These are phyloP conservation scores for Psittacula derbiana DNA, from an alignment of 2,797 vertebrate genomes.

Conservation along the genomic window DNA sequence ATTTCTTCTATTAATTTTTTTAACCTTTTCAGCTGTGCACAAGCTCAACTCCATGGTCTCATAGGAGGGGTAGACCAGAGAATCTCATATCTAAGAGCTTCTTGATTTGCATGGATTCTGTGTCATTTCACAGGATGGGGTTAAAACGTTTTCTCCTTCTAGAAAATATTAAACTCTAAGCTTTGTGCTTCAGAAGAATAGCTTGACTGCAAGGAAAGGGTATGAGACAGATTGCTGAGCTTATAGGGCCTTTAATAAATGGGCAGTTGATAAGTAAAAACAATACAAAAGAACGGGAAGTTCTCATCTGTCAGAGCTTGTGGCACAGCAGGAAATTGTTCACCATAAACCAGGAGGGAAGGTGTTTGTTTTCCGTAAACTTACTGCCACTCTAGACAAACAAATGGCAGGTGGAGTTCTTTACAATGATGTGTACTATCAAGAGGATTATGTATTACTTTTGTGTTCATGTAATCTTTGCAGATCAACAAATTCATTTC, in stretches of 20 bases:
- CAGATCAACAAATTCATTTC: neutral
- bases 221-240: slow-evolving; percentile 44
- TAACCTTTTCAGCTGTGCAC: neutral
- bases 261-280: slow-evolving; percentile 73
- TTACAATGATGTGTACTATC: neutral
- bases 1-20: neutral
- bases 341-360: slow-evolving; percentile 51
- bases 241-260: slow-evolving; percentile 73
- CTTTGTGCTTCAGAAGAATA: slow-evolving; percentile 68
- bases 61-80: neutral
- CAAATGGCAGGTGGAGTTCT: slow-evolving; percentile 53
- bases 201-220: slow-evolving; percentile 26
- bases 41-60: neutral
- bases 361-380: slow-evolving; percentile 55
- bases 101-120: neutral
- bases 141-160: neutral
- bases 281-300: slow-evolving; percentile 70
- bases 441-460: neutral
- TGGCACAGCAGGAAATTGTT: slow-evolving; percentile 73
- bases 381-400: slow-evolving; percentile 25
- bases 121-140: neutral
- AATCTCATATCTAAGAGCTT: neutral
- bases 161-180: slow-evolving; percentile 20
- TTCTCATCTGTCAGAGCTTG: slow-evolving; percentile 71
- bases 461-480: neutral